Conservation (phyloP, 2,888 invertebrate species). For the Hyles lineata region DNA sequence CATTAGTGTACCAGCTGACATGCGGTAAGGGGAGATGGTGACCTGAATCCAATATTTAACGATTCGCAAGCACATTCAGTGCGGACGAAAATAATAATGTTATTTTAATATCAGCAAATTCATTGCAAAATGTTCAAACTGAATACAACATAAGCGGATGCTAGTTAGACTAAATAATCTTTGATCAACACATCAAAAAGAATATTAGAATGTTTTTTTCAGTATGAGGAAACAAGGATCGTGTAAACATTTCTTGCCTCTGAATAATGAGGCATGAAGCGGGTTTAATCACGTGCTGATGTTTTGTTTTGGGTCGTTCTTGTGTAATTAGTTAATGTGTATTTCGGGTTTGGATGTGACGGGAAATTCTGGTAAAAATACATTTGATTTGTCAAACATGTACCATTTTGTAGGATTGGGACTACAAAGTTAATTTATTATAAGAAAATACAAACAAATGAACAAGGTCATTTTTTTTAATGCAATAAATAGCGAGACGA, state of each 20-base stretch:
- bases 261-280: conserved; percentile 7
- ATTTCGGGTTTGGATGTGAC: no score
- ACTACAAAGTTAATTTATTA: no score
- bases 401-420: no score
- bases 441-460: no score
- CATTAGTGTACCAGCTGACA: conserved; percentile 12
- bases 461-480: no score
- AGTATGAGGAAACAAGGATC: conserved; percentile 13
- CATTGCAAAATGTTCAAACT: not conserved
- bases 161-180: conserved; percentile 22
- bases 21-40: conserved; percentile 22
- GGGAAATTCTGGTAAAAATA: no score
- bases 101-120: conserved; percentile 17
- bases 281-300: not conserved
- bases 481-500: no score
- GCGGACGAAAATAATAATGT: conserved; percentile 5
- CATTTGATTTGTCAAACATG: no score
- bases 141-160: conserved; percentile 13
- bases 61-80: conserved; percentile 8
- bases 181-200: conserved; percentile 25
- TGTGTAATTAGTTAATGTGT: no score
- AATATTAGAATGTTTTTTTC: conserved; percentile 13
- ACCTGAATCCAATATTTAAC: conserved; percentile 19
- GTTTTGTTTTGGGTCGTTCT: not conserved
- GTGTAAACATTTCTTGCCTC: conserved; percentile 1